Conservation (phyloP, 2,888 invertebrate species). For the Ochropleura plecta region DNA sequence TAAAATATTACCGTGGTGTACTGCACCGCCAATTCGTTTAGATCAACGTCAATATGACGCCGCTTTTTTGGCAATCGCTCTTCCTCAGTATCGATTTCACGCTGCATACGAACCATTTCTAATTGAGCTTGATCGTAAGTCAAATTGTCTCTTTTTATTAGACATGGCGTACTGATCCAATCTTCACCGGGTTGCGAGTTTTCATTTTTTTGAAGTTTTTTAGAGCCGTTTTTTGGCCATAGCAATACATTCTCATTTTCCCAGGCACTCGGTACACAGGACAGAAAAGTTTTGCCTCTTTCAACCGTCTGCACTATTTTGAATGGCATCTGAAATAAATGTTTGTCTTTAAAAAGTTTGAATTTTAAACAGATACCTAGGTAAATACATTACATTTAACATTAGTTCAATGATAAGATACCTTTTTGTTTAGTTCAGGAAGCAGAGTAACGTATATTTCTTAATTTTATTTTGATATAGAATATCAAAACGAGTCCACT, state of each 20-base stretch:
- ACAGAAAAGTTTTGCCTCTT: slow-evolving; percentile 3
- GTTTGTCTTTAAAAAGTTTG: too few relatives aligned
- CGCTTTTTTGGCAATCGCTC: background rate
- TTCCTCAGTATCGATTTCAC: slow-evolving; percentile 1
- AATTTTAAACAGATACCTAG: too few relatives aligned
- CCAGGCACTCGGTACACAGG: slow-evolving; percentile 4
- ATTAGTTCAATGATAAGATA: too few relatives aligned
- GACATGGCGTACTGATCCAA: slow-evolving; percentile 9
- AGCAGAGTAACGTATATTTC: too few relatives aligned
- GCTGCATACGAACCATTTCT: slow-evolving; percentile 1
- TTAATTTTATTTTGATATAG: too few relatives aligned
- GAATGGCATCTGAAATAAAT: background rate
- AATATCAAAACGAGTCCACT: too few relatives aligned
- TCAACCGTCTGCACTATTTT: slow-evolving; percentile 4
- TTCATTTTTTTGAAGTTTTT: slow-evolving; percentile 15
- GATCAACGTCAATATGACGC: background rate
- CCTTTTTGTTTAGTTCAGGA: too few relatives aligned
- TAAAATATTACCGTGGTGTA: slow-evolving; percentile 1
- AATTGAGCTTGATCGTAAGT: slow-evolving; percentile 2
- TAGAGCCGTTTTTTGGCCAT: slow-evolving; percentile 7
- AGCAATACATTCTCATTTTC: slow-evolving; percentile 1
- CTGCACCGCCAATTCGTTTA: background rate
- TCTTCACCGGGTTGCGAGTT: background rate
- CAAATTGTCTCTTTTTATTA: background rate
- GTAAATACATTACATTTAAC: too few relatives aligned